Evolutionary conservation across 1,140 invertebrate species (phyloP).

Genomic region (Aleiodes sp.): DNA sequence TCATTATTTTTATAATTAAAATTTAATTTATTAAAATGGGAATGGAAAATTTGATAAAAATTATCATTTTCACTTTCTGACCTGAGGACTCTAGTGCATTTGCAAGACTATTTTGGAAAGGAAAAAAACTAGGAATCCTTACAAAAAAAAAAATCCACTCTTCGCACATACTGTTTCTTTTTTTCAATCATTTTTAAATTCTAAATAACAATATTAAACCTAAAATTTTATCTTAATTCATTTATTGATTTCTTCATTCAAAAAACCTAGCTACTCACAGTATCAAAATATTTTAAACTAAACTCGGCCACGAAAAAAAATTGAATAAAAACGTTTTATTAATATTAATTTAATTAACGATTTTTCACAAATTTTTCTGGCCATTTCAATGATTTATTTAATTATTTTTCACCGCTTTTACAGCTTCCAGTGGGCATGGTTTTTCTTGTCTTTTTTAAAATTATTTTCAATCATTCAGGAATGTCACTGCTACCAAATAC

Average conservation of each 20-base stretch:
- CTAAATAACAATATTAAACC: background rate
- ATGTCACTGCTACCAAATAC: slow-evolving; percentile 10
- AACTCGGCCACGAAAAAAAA: background rate
- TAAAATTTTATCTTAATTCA: background rate
- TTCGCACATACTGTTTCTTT: background rate
- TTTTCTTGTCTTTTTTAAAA: background rate
- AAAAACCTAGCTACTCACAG: slow-evolving; percentile 6
- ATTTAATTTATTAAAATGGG: slow-evolving; percentile 5
- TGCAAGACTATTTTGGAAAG: background rate
- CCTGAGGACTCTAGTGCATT: background rate
- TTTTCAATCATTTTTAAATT: background rate
- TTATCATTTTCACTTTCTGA: background rate
- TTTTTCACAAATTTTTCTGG: background rate
- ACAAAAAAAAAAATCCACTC: background rate
- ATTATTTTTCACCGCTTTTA: background rate
- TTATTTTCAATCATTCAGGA: background rate
- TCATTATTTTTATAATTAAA: background rate
- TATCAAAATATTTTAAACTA: slow-evolving; percentile 6
- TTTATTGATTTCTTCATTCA: background rate
- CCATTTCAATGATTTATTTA: background rate
- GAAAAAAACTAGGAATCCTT: background rate
- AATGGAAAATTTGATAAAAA: background rate
- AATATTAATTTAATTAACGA: too few relatives aligned
- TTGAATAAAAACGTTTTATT: background rate
- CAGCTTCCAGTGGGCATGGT: background rate